These are phyloP conservation scores for Morpho deidamia DNA, from an alignment of 2,888 invertebrate genomes.

Conservation along the genomic window DNA sequence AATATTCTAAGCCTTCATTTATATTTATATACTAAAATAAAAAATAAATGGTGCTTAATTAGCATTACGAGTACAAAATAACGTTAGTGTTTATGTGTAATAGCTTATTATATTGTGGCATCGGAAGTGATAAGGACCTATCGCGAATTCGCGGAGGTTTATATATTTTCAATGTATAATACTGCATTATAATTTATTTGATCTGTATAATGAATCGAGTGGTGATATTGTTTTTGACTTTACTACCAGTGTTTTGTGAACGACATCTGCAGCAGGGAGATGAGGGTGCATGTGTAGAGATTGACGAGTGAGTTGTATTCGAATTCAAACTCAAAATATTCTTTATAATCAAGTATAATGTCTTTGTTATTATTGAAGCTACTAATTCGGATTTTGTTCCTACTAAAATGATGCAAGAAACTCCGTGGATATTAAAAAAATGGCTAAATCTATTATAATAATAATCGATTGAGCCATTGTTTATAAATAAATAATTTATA, in stretches of 20 bases:
- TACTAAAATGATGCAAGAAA: too few species aligned
- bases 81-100: conserved; percentile 11
- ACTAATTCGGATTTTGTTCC: too few species aligned
- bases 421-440: too few species aligned
- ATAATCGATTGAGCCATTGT: too few species aligned
- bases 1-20: too few species aligned
- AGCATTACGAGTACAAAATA: background rate
- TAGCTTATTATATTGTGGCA: conserved; percentile 16
- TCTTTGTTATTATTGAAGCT: too few species aligned
- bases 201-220: background rate
- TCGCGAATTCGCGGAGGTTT: conserved; percentile 14
- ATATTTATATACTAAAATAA: too few species aligned
- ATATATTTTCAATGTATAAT: background rate
- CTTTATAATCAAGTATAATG: too few species aligned
- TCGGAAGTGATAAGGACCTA: conserved; percentile 26
- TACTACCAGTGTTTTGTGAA: conserved; percentile 1
- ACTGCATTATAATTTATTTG: background rate
- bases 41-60: too few species aligned
- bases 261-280: background rate
- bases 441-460: too few species aligned
- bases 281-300: conserved; percentile 3
- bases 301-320: background rate
- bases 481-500: too few species aligned
- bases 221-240: background rate
- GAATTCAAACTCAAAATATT: too few species aligned